phyloP scores from a whole-genome alignment of 2,797 vertebrate species.

The Protonibea diacanthus region DNA sequence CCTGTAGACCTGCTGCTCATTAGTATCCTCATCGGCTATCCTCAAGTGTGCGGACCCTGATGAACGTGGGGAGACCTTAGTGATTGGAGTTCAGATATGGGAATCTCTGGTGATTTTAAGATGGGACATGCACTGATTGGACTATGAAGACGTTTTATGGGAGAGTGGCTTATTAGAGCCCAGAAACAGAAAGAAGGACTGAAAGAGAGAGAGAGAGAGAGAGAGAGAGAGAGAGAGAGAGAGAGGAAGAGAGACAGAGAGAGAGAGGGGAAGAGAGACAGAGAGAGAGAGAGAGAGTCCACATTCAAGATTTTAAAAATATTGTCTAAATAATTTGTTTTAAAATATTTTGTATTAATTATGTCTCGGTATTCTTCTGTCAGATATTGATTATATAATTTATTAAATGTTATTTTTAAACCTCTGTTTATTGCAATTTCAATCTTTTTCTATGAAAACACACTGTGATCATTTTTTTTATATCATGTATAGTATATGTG shows the following conservation, averaged over 20 bases:
- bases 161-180: constrained; percentile 25
- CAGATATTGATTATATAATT: constrained; percentile 99
- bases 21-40: constrained; percentile 46
- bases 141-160: constrained; percentile 47
- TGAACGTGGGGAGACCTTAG: constrained; percentile 18
- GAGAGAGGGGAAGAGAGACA: constrained; percentile 17
- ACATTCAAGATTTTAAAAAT: constrained; percentile 60
- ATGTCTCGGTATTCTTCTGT: constrained; percentile 88
- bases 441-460: constrained; percentile 90
- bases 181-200: constrained; percentile 36
- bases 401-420: constrained; percentile 95
- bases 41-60: constrained; percentile 35
- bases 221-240: constrained; percentile 12
- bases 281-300: constrained; percentile 18
- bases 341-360: constrained; percentile 71
- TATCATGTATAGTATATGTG: constrained; percentile 95
- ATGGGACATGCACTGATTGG: constrained; percentile 66
- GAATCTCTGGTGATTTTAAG: constrained; percentile 44
- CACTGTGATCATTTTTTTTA: constrained; percentile 99
- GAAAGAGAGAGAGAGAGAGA: constrained; percentile 11
- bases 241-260: constrained; percentile 17
- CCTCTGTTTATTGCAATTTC: constrained; percentile 92
- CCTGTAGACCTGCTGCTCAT: constrained; percentile 44
- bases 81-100: constrained; percentile 37
- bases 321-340: constrained; percentile 82